Conservation (phyloP, 2,113 vertebrate genomes). For the Bufo gargarizans region DNA sequence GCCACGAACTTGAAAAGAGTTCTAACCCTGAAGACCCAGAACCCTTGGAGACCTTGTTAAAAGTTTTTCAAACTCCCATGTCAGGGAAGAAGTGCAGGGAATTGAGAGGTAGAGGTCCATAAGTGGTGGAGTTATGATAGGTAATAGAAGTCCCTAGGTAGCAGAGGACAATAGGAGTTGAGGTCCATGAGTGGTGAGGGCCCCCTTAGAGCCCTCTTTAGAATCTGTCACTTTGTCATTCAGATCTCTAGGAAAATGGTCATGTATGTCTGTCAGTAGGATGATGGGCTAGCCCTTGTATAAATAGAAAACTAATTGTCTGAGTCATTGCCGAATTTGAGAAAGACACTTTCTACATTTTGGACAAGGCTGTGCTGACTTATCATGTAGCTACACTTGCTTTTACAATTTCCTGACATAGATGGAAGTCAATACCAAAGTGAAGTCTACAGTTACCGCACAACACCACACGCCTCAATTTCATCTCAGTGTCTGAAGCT, state of each 20-base stretch:
- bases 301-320: background rate
- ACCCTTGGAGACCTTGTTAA: background rate
- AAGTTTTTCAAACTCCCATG: background rate
- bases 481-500: background rate
- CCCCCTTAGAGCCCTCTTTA: no score
- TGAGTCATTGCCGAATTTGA: background rate
- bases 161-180: background rate
- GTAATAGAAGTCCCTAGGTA: background rate
- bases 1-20: background rate
- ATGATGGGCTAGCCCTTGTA: background rate
- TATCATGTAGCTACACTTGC: slow-evolving; percentile 36
- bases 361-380: slow-evolving; percentile 10
- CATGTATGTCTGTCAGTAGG: background rate
- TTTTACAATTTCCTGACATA: slow-evolving; percentile 29
- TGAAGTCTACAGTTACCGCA: background rate
- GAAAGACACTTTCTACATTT: background rate
- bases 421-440: slow-evolving; percentile 29
- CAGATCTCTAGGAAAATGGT: no score
- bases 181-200: no score
- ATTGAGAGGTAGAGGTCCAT: background rate
- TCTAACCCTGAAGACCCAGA: background rate
- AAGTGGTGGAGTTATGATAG: background rate
- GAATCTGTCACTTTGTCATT: no score
- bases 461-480: slow-evolving; percentile 3
- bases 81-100: background rate